Conservation (phyloP, 2,888 invertebrate genomes). For the Tipula helvola region DNA sequence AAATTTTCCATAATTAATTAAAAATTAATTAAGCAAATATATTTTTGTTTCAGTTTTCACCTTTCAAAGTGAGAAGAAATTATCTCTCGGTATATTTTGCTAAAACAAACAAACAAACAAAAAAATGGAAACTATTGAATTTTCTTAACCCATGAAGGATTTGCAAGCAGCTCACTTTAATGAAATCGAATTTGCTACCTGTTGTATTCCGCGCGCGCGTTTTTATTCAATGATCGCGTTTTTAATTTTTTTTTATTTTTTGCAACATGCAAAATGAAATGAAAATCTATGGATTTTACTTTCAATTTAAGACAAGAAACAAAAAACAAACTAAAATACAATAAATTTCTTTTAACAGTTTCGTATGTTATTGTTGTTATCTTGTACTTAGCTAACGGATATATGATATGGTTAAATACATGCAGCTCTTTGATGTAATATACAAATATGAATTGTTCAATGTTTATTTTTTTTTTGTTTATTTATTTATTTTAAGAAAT, state of each 20-base stretch:
- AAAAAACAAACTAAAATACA: neutral
- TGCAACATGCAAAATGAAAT: neutral
- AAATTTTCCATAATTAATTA: too few relatives aligned
- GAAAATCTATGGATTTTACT: neutral
- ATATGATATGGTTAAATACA: neutral
- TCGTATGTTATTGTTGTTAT: neutral
- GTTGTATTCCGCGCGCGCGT: neutral
- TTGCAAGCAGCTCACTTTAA: neutral
- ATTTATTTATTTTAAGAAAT: neutral
- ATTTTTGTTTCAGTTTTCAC: neutral
- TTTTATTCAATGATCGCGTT: neutral
- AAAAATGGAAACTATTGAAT: neutral
- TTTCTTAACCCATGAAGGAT: too few relatives aligned
- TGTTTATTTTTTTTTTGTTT: neutral
- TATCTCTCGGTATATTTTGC: too few relatives aligned
- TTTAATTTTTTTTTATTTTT: neutral
- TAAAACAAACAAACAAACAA: neutral
- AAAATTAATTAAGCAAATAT: too few relatives aligned
- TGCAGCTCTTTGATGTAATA: neutral
- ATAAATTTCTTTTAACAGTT: neutral
- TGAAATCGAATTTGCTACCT: neutral
- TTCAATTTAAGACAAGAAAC: neutral
- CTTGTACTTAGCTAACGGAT: neutral
- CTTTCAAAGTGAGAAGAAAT: too few relatives aligned
- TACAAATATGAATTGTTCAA: neutral